Percentiles rank a stretch among this genome's conserved stretches.
These are phyloP conservation scores for Notolabrus celidotus DNA, from an alignment of 2,797 vertebrate species.

Conservation along the genomic window DNA sequence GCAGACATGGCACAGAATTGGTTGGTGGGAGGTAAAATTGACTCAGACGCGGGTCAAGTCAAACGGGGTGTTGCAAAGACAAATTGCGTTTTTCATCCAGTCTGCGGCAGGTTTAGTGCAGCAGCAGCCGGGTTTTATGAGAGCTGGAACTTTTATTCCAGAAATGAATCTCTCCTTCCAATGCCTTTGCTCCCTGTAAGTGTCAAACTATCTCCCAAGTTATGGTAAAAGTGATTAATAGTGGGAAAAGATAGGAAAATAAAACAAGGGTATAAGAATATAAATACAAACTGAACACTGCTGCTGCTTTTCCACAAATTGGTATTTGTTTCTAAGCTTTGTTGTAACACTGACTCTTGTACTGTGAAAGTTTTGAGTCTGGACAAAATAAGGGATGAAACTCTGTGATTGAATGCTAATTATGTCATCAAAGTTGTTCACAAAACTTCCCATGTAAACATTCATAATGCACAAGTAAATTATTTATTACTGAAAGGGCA, in stretches of 20 bases:
- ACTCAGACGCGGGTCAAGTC: conserved; percentile 52
- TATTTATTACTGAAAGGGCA: not conserved
- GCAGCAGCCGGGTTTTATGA: conserved; percentile 25
- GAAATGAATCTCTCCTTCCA: conserved; percentile 31
- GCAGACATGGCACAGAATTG: conserved; percentile 48
- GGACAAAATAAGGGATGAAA: too few relatives aligned
- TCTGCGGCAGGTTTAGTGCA: conserved; percentile 26
- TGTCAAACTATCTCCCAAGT: conserved; percentile 9
- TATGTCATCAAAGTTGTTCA: not conserved
- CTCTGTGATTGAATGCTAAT: not conserved
- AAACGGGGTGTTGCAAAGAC: conserved; percentile 42
- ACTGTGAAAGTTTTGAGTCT: not conserved
- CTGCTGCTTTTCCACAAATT: not conserved
- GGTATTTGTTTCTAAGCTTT: fast-evolving
- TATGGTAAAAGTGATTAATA: conserved; percentile 8
- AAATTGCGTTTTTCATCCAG: conserved; percentile 37
- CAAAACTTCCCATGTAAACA: not conserved
- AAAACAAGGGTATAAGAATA: not conserved
- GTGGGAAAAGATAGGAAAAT: not conserved
- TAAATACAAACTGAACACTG: not conserved
- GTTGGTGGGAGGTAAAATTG: conserved; percentile 59
- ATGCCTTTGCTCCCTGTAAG: not conserved
- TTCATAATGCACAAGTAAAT: not conserved
- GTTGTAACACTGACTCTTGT: not conserved
- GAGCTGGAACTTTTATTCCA: conserved; percentile 27